Evolutionary conservation across 23 tunicate genomes (phyloP), one percentile per base, ranked within the genome.

Genomic region (Ascidia mentula): DNA sequence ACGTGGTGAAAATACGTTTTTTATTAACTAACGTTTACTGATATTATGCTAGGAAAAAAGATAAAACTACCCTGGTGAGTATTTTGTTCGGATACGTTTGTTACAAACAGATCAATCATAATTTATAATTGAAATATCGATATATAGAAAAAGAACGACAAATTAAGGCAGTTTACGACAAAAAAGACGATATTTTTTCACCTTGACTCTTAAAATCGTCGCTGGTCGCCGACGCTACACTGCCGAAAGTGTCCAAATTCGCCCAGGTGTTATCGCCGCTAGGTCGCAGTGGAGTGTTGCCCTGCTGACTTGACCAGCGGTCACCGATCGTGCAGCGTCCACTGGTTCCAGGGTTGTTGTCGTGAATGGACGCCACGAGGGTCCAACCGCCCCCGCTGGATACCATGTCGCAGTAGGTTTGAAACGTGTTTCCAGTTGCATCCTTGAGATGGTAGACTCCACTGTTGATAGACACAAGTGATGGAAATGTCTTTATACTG

Each of bases 121-220:
- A n/a, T n/a, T n/a, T n/a, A n/a, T n/a, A n/a, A n/a, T 70, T 31
- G 31, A 70, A 42, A 42, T 9, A 42, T 15, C 53, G 12, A 42
- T 42, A 9, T 42, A 9, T 42, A 42, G 53, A 12, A 42, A 42
- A 42, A 42, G 15, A 42, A 42, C 53, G 53, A 12, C 53, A 42
- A 42, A 42, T 12, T 42, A 42, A 42, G 15, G 12, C 53, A 42
- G 15, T 9, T 42, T 12, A 12, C 12, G 15, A 42, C 53, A 15
- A n/a, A n/a, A n/a, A n/a, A n/a, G n/a, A n/a, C n/a, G n/a, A n/a
- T n/a, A n/a, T n/a, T n/a, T n/a, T n/a, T 28, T 53, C 13, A 53
- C 65, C 24, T 53, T 53, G 86, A 59, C 38, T 82, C 69, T 91
- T 91, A 76, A 86, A 91, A 60, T 91, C 97, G 33, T 85, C 87